phyloP scores from a whole-genome alignment of 2,797 vertebrate species.

The Leuciscus waleckii region DNA sequence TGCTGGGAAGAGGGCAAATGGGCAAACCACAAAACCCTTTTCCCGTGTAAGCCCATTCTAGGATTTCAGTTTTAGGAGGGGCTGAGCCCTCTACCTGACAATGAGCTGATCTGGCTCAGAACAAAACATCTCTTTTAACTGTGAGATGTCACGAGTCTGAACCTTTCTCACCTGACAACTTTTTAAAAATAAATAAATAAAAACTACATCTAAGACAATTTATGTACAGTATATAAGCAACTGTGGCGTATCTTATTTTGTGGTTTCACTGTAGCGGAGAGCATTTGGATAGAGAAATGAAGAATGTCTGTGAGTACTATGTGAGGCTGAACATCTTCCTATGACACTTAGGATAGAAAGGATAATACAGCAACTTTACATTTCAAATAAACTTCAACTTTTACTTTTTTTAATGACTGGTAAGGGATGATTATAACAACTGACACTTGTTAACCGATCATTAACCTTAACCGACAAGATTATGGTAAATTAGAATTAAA shows the following conservation, averaged over 20 bases:
- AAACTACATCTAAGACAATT: not conserved
- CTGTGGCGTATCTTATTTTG: not conserved
- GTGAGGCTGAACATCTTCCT: not conserved
- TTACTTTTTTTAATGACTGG: not conserved
- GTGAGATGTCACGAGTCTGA: not conserved
- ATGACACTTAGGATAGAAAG: not conserved
- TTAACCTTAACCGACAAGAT: not conserved
- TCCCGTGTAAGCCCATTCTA: constrained; percentile 16
- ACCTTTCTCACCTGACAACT: not conserved
- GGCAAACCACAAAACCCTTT: constrained; percentile 36
- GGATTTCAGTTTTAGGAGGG: constrained; percentile 24
- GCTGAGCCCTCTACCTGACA: not conserved
- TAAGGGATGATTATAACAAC: not conserved
- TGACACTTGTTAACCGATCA: not conserved
- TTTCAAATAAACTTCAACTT: not conserved
- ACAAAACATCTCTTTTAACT: not conserved
- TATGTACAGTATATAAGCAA: not conserved
- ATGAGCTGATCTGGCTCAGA: not conserved
- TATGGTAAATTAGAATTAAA: not conserved
- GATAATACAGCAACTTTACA: not conserved
- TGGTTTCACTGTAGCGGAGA: not conserved
- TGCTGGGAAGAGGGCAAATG: constrained; percentile 29
- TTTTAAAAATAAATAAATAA: not conserved
- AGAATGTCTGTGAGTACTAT: not conserved
- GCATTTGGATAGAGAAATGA: not conserved